Base-by-base conservation (phyloP, 2,888 invertebrate species). In the Fragum whitleyi region DNA sequence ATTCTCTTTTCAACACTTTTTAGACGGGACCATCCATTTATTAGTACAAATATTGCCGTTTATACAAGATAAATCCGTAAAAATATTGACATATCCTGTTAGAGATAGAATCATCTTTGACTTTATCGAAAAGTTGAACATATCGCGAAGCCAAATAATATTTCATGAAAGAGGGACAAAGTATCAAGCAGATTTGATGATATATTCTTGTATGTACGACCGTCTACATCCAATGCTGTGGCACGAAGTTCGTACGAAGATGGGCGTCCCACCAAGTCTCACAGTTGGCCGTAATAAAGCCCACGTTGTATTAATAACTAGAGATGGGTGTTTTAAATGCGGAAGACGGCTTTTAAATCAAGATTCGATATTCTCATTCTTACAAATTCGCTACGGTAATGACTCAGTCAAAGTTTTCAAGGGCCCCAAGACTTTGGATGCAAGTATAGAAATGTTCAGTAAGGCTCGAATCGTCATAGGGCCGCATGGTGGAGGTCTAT, bases 1-100 rank as follows among this genome's bases (percentile, higher is more conserved):
- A 14, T 29, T 29, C 5, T 62, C 71, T 11, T 77, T 77, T 71
- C 77, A 77, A 55, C 77, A 77, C 29, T 77, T 77, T 28, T 28
- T 70, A 3, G 76, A 70, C 36, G 42, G 69, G 16, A 55, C 70
- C 5, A 29, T 76, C 3, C 76, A 71, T 7, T 61, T 70, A 39
- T 23, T 77, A 0, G 65, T 77, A 14, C 77, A 77, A 29, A 71
- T 61, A 19, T 21, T 71, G n/a, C 47, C 71, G 16, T 14, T 71
- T 16, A 19, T 77, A 11, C 29, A 53, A 26, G 42, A 57, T 6
- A 21, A 21, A 23, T 39, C 32, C 5, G 39, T 36, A 3, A 29
- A 47, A 19, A 39, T 77, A 16, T 39, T 71, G 42, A 32, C 32
- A 3, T 14, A 3, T 23, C 2, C 19, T 5, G 47, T 62, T n/a